A percentile compares a stretch with the other conserved stretches of the same genome.
Conservation (phyloP, 2,797 vertebrate genomes). For the Psittacula derbiana region DNA sequence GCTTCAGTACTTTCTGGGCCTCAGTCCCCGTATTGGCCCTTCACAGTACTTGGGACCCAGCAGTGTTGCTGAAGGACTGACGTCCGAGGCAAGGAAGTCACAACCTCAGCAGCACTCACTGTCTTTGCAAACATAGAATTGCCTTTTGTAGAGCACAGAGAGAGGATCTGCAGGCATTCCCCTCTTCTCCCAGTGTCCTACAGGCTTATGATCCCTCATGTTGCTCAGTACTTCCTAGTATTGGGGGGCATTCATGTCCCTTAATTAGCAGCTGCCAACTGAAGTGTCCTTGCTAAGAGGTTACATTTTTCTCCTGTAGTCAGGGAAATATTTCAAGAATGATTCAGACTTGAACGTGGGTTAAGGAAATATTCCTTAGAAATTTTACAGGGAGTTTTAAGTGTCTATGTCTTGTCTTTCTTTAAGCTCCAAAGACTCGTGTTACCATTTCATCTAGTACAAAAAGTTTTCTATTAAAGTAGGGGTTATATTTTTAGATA, state of each 20-base stretch:
- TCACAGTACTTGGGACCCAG: fast-evolving
- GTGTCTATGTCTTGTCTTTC: neutral
- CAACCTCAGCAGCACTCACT: neutral
- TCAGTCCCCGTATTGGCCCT: neutral
- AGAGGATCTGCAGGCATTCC: fast-evolving
- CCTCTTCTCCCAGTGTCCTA: neutral
- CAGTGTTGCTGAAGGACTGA: fast-evolving
- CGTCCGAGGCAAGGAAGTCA: neutral
- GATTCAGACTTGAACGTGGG: neutral
- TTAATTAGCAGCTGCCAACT: neutral
- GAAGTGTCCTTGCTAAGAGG: neutral
- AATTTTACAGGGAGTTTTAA: neutral
- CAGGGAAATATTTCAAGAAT: neutral
- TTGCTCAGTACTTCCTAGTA: neutral
- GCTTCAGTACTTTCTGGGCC: neutral
- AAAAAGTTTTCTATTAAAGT: slow-evolving; percentile 9
- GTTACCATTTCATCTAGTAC: neutral
- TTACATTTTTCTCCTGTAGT: neutral
- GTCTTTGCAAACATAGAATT: fast-evolving
- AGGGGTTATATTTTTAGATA: slow-evolving; percentile 43
- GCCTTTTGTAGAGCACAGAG: neutral
- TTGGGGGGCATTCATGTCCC: neutral
- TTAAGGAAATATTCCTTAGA: slow-evolving; percentile 6
- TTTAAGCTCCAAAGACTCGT: neutral
- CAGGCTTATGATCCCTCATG: neutral